Evolutionary conservation across 2,888 invertebrate species (phyloP).

Genomic region (Choreutis nemorana): DNA sequence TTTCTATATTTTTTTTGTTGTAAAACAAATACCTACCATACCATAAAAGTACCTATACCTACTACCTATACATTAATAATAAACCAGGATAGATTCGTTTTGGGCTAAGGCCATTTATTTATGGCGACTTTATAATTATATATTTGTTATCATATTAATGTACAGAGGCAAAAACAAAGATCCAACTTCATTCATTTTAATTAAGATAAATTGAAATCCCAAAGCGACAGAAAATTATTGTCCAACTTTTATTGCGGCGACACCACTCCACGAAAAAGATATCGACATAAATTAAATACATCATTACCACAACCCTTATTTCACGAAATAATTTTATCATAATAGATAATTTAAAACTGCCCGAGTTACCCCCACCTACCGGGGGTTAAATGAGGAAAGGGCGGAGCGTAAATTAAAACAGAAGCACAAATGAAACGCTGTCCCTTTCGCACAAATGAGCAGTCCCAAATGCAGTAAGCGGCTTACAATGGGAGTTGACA

Average conservation of each 20-base stretch:
- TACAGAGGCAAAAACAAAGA: too few species aligned
- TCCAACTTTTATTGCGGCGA: slow-evolving; percentile 16
- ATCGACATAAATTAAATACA: slow-evolving; percentile 54
- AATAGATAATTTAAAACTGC: slow-evolving; percentile 66
- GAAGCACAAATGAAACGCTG: slow-evolving; percentile 32
- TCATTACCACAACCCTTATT: slow-evolving; percentile 64
- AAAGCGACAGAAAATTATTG: not conserved
- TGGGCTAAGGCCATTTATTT: too few species aligned
- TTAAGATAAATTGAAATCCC: not conserved
- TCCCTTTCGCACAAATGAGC: slow-evolving; percentile 60
- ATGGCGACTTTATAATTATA: too few species aligned
- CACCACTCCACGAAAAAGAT: slow-evolving; percentile 26
- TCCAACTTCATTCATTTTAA: slow-evolving; percentile 4
- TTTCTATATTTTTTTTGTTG: too few species aligned
- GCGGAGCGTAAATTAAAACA: slow-evolving; percentile 44
- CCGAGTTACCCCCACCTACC: slow-evolving; percentile 55
- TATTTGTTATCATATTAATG: too few species aligned
- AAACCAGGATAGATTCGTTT: too few species aligned
- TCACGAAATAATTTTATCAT: slow-evolving; percentile 64
- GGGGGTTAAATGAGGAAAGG: slow-evolving; percentile 49
- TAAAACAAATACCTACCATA: too few species aligned
- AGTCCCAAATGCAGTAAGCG: slow-evolving; percentile 53
- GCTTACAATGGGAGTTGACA: slow-evolving; percentile 58
- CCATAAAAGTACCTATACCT: too few species aligned
- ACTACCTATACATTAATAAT: too few species aligned